Base-by-base conservation (phyloP, 2,888 invertebrate genomes). In the Ditula angustiorana region DNA sequence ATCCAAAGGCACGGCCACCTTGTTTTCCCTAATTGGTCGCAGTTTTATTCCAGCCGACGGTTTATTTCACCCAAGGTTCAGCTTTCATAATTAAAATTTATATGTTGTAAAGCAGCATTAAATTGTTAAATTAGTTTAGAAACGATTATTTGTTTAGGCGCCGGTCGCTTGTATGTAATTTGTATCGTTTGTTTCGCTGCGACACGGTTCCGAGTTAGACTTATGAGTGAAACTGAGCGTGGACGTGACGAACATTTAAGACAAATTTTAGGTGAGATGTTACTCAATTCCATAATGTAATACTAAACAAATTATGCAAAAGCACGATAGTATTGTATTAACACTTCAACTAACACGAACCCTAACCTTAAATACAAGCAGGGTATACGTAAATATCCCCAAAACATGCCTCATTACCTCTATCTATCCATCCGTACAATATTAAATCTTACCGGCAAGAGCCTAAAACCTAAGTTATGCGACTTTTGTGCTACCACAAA, bases 11-110 rank as follows among this genome's bases (percentile, higher is more conserved):
- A 89, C 88, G 84, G 77, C 86, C 81, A 89, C 86, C 88, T 88
- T 88, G 89, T 90, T 90, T 87, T 83, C 85, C 82, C 78, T 90
- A 91, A 91, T 90, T 90, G 90, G 87, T 85, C 82, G 83, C 85
- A 88, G 83, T 88, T 90, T 90, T 88, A 90, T 90, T 87, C 85
- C 78, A 82, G 73, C 77, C 71, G 70, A 72, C 75, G 76, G 80
- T 82, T 41, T 41, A 41, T 41, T 41, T 41, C 16, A 83, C 83
- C 77, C 74, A 75, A 74, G 81, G 77, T 75, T 84, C 81, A 75
- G 73, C 74, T 85, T 83, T 82, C 82, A 87, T 85, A 83, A 87
- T 85, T 86, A 83, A 80, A 82, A 80, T 79, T 78, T 76, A 78
- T 75, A 73, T 57, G 57, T 62, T 62, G 49, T 50, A 41, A 41